Base-by-base conservation (phyloP, 1,140 invertebrate genomes). In the Drosophila kurseongensis region DNA sequence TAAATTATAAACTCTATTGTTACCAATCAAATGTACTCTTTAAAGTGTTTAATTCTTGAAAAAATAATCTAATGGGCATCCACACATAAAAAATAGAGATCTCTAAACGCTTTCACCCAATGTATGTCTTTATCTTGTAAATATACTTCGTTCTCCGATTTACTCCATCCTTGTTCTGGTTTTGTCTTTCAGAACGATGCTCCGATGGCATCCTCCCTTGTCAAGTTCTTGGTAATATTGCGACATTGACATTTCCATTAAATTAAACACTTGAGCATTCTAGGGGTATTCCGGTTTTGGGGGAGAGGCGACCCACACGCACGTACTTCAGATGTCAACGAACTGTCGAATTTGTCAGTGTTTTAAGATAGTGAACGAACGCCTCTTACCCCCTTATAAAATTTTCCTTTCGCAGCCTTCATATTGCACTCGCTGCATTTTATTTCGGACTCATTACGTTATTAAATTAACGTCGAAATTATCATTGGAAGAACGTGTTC, bases 331-430 rank as follows among this genome's bases (percentile, higher is more conserved):
- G 60, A 82, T 85, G 81, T 82, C 79, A 80, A 82, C 76, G 79
- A 85, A 79, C 81, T 82, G 81, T 85, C 79, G 79, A 82, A 85
- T 77, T 85, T 85, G 79, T 85, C 68, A 76, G 76, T 16, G 7
- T 56, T 63, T 63, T 38, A 56, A 72, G 48, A 63, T 56, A 42
- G 41, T 62, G 60, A 44, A 13, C 16, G 54, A 32, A 14, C 47
- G 27, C 35, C 18, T 29, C 50, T 47, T 40, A 38, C 47, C 45
- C 36, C 18, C 60, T 10, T 38, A 48, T 18, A 50, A 23, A 36
- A 7, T 27, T 10, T 10, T 16, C 4, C 16, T 23, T 45, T 13
- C 13, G 32, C 44, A 12, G 3, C 32, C 16, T 18, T 23, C 54
- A n/a, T 1, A 58, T 51, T 56, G 56, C 73, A 63, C 40, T 56